Conservation (phyloP, 2,797 vertebrate species). For the Sciurus carolinensis region DNA sequence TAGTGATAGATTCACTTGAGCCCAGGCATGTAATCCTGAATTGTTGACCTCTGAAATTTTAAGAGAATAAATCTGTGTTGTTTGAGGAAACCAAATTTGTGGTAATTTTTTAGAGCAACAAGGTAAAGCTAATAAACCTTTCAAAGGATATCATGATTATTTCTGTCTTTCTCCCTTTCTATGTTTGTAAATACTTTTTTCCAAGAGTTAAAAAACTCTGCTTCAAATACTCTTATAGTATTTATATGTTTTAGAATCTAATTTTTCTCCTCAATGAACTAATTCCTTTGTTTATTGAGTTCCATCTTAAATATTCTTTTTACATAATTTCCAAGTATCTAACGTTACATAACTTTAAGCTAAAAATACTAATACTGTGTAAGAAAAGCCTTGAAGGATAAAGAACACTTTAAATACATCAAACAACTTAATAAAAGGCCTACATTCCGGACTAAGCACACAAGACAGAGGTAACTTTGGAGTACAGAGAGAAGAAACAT, state of each 20-base stretch:
- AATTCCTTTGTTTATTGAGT: neutral
- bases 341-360: neutral
- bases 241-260: neutral
- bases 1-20: neutral
- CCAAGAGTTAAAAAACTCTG: neutral
- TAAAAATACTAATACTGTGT: neutral
- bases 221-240: neutral
- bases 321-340: neutral
- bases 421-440: neutral
- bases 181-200: neutral
- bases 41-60: neutral
- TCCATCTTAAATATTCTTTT: neutral
- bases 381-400: neutral
- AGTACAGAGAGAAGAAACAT: neutral
- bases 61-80: neutral
- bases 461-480: neutral
- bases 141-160: neutral
- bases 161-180: neutral
- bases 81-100: neutral
- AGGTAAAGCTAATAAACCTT: neutral
- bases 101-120: neutral
- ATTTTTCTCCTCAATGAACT: neutral
- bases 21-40: neutral
- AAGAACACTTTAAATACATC: neutral
- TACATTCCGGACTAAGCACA: too few species aligned